Conservation (phyloP, 2,113 vertebrate genomes). For the Macrotis lagotis region DNA sequence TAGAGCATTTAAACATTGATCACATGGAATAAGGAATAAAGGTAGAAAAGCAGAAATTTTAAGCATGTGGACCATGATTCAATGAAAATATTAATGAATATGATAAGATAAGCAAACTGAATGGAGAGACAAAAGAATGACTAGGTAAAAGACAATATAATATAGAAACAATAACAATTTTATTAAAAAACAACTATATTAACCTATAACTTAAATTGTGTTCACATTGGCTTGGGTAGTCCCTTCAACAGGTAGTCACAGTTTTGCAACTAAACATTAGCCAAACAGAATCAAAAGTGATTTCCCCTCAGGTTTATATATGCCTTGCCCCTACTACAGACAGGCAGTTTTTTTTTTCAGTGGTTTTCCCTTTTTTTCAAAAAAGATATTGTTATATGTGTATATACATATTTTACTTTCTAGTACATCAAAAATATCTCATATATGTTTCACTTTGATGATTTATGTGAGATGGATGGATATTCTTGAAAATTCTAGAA, state of each 20-base stretch:
- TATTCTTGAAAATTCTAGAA: not conserved
- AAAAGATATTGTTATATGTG: not conserved
- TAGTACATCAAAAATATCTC: not conserved
- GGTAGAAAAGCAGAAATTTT: not conserved
- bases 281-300: too few relatives aligned
- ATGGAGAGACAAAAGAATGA: not conserved
- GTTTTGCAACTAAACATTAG: too few relatives aligned
- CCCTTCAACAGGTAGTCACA: too few relatives aligned
- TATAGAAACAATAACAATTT: too few relatives aligned
- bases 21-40: not conserved
- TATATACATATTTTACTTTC: not conserved
- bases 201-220: too few relatives aligned
- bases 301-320: too few relatives aligned
- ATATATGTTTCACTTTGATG: not conserved
- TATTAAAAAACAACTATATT: too few relatives aligned
- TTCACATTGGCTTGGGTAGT: too few relatives aligned
- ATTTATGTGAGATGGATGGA: not conserved
- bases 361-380: not conserved
- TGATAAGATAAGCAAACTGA: not conserved
- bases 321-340: not conserved
- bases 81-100: not conserved
- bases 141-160: not conserved
- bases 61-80: not conserved
- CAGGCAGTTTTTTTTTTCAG: accelerated
- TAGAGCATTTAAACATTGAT: not conserved